These are phyloP conservation scores for Acanthoscelides obtectus DNA, from an alignment of 2,888 invertebrate species.

Conservation along the genomic window DNA sequence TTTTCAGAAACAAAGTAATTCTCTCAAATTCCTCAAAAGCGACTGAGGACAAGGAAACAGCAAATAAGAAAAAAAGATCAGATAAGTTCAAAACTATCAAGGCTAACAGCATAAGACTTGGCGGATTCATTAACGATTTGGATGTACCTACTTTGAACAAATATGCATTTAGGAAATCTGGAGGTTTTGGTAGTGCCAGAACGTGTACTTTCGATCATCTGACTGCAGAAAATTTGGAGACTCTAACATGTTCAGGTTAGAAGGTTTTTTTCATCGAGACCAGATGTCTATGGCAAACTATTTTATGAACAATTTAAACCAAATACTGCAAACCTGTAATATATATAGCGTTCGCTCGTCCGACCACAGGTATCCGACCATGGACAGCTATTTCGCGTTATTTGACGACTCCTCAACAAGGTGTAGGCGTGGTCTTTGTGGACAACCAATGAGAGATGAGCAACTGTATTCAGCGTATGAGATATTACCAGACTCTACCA, in stretches of 20 bases:
- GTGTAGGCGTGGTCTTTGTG: too few relatives aligned
- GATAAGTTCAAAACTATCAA: conserved; percentile 27
- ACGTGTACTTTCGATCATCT: conserved; percentile 39
- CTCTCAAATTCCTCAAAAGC: too few relatives aligned
- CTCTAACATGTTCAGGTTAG: conserved; percentile 14
- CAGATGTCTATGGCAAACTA: not conserved
- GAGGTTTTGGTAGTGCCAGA: conserved; percentile 49
- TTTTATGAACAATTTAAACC: too few relatives aligned
- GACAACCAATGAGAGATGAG: too few relatives aligned
- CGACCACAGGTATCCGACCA: too few relatives aligned
- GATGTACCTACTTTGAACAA: conserved; percentile 46
- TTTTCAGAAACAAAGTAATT: conserved; percentile 24
- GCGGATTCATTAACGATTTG: conserved; percentile 50
- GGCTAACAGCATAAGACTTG: conserved; percentile 45
- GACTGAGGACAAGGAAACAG: not conserved
- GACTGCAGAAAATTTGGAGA: conserved; percentile 27
- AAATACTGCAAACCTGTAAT: too few relatives aligned
- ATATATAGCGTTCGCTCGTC: too few relatives aligned
- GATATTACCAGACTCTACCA: too few relatives aligned
- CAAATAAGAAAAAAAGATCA: not conserved
- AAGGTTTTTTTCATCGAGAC: not conserved
- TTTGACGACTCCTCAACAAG: too few relatives aligned
- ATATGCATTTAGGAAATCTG: conserved; percentile 48
- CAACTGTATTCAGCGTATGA: too few relatives aligned
- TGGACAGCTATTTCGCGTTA: too few relatives aligned